Evolutionary conservation across 2,113 vertebrate species (phyloP).

Genomic region (Catharus fuscescens): DNA sequence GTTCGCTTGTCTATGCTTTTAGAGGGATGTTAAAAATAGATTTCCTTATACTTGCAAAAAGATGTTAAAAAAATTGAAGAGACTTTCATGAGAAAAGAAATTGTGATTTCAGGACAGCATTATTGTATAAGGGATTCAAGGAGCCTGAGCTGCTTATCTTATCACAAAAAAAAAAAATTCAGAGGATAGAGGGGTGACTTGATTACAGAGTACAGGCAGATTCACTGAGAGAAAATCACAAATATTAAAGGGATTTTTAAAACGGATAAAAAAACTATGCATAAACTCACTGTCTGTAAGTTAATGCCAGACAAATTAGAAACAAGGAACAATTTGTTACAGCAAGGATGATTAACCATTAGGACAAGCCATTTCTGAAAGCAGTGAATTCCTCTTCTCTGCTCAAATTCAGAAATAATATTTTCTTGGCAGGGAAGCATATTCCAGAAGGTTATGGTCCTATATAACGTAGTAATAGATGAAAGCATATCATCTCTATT

Average conservation of each 20-base stretch:
- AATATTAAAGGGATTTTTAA: not conserved
- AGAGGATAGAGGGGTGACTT: not conserved
- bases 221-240: not conserved
- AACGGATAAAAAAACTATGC: not conserved
- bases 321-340: slow-evolving; percentile 30
- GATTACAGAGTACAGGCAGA: not conserved
- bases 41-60: not conserved
- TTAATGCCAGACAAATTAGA: slow-evolving; percentile 23
- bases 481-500: not conserved
- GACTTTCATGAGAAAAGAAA: not conserved
- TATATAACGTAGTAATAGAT: not conserved
- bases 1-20: not conserved
- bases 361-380: not conserved
- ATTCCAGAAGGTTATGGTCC: not conserved
- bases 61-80: not conserved
- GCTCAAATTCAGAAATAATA: not conserved
- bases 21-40: not conserved
- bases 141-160: not conserved
- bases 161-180: not conserved
- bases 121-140: not conserved
- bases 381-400: not conserved
- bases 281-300: not conserved
- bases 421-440: not conserved
- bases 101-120: not conserved
- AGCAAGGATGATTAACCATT: slow-evolving; percentile 24